A percentile compares a stretch with the other conserved stretches of the same genome.
phyloP scores from a whole-genome alignment of 1,140 invertebrate species.

The Drosophila dunni region DNA sequence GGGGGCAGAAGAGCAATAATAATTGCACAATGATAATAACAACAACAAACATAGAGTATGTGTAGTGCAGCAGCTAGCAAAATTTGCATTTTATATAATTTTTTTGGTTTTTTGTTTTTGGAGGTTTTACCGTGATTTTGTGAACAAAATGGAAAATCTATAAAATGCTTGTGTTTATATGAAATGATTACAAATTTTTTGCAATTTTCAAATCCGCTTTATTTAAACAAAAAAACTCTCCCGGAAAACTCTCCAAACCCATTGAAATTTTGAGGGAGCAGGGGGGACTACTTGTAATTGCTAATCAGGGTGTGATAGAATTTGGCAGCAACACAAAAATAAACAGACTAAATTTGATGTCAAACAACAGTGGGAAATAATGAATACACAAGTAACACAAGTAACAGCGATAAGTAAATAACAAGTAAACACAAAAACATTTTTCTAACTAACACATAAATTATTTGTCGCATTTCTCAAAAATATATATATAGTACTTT shows the following conservation, averaged over 20 bases:
- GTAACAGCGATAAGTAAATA: constrained; percentile 66
- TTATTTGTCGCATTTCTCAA: constrained; percentile 56
- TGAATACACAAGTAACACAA: constrained; percentile 64
- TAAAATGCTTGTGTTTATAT: no score
- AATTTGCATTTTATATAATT: constrained; percentile 59
- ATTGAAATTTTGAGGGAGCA: not conserved
- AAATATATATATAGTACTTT: constrained; percentile 21
- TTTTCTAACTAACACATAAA: constrained; percentile 76
- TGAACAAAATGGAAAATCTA: not conserved
- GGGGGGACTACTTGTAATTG: constrained; percentile 18
- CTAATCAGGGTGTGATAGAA: constrained; percentile 29
- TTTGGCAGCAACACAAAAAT: constrained; percentile 21
- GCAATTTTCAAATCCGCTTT: no score
- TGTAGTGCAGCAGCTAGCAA: constrained; percentile 64
- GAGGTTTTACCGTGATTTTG: constrained; percentile 13
- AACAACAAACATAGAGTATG: constrained; percentile 54
- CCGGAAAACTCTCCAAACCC: no score
- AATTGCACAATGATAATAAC: constrained; percentile 57
- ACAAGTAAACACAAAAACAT: constrained; percentile 70
- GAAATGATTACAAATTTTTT: no score
- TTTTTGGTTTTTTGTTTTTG: constrained; percentile 30
- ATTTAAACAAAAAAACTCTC: no score
- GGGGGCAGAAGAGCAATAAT: constrained; percentile 59
- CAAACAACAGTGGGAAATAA: constrained; percentile 24
- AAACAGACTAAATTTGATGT: constrained; percentile 15